Conservation (phyloP, 2,113 vertebrate species). For the Rhinopomastus cyanomelas region DNA sequence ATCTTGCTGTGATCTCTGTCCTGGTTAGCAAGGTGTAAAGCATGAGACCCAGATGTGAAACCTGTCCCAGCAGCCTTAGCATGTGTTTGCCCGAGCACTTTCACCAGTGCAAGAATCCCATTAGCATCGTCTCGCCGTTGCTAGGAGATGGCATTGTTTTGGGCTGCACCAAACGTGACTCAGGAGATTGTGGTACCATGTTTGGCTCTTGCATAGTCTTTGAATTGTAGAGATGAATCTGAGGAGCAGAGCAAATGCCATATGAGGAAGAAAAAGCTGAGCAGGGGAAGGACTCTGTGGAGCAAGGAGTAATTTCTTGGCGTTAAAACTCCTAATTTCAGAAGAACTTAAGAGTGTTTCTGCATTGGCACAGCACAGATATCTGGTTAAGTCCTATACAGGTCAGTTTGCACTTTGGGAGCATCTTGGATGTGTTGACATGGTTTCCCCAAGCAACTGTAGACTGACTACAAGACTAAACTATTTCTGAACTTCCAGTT, state of each 20-base stretch:
- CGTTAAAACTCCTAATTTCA: neutral
- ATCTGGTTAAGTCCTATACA: fast-evolving
- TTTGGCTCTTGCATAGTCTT: neutral
- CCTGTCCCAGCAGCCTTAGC: neutral
- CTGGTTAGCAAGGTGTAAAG: neutral
- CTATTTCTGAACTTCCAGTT: neutral
- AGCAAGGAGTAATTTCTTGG: neutral
- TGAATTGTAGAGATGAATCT: fast-evolving
- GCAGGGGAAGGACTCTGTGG: neutral
- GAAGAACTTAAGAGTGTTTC: neutral
- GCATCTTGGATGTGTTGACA: fast-evolving
- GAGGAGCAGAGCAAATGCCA: neutral
- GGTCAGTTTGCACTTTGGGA: neutral
- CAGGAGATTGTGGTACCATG: constrained; percentile 11
- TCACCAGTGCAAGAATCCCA: neutral
- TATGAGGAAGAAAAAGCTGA: fast-evolving
- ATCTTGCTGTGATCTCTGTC: neutral
- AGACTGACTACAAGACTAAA: neutral
- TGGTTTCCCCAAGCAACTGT: neutral
- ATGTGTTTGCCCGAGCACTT: neutral
- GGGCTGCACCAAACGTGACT: constrained; percentile 8
- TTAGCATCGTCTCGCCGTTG: neutral
- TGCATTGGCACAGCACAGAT: neutral
- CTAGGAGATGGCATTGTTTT: neutral
- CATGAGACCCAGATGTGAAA: neutral